phyloP scores from a whole-genome alignment of 2,888 invertebrate genomes.

The Cosmorhoe ocellata region DNA sequence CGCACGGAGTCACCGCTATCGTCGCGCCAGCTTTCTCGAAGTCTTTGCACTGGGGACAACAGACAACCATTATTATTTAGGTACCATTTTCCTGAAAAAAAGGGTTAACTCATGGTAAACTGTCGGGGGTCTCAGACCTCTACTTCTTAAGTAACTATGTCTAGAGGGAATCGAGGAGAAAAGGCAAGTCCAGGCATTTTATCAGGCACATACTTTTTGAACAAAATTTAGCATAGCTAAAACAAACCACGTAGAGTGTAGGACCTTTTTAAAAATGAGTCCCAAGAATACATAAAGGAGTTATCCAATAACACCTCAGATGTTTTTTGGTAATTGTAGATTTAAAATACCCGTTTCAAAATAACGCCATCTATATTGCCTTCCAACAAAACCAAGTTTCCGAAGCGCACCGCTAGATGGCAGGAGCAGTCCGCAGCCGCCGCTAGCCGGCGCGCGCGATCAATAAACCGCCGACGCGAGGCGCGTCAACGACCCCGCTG shows the following conservation, averaged over 20 bases:
- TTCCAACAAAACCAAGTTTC: slow-evolving; percentile 20
- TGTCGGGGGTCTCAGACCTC: no score
- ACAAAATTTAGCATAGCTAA: no score
- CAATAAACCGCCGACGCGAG: slow-evolving; percentile 51
- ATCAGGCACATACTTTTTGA: no score
- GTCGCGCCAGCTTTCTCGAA: slow-evolving; percentile 94
- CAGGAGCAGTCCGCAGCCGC: slow-evolving; percentile 45
- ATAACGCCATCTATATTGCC: slow-evolving; percentile 50
- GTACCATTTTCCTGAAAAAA: background rate
- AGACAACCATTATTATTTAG: background rate
- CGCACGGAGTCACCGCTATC: slow-evolving; percentile 93
- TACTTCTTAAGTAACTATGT: no score
- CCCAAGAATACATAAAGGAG: no score
- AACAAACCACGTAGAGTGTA: no score
- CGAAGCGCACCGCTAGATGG: slow-evolving; percentile 49
- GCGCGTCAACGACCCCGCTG: slow-evolving; percentile 73
- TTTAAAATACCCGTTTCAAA: background rate
- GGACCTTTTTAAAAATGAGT: no score
- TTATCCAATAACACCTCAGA: no score
- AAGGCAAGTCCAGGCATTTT: no score
- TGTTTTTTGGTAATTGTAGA: no score
- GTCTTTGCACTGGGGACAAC: slow-evolving; percentile 87
- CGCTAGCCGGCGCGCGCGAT: slow-evolving; percentile 40
- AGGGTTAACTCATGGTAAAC: no score
- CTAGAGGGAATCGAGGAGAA: no score